Conservation (phyloP, 2,888 invertebrate genomes). For the Mimachlamys varia region DNA sequence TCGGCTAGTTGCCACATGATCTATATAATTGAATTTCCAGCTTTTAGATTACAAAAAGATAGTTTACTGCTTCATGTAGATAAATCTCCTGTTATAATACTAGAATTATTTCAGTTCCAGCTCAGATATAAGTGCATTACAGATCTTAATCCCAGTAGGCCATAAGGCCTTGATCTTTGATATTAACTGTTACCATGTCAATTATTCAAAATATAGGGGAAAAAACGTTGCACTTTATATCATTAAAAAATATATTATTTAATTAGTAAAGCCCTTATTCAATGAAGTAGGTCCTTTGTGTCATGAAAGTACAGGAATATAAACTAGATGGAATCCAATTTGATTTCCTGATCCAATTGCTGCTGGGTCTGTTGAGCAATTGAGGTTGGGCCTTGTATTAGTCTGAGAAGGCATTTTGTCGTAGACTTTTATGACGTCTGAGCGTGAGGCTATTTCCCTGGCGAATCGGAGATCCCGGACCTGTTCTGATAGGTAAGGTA, state of each 20-base stretch:
- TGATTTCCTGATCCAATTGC: background rate
- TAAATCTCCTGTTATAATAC: no score
- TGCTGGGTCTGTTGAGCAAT: background rate
- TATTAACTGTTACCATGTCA: background rate
- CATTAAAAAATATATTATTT: background rate
- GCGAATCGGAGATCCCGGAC: background rate
- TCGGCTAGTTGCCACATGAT: no score
- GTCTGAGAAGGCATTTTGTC: background rate
- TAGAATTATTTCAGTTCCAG: no score
- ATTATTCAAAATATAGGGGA: background rate
- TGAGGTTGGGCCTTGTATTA: background rate
- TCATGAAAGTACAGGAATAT: background rate
- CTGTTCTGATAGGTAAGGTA: background rate
- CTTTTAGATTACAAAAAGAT: no score
- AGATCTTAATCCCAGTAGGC: background rate
- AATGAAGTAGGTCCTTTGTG: background rate
- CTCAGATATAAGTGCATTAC: no score
- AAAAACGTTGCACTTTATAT: background rate
- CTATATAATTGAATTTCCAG: no score
- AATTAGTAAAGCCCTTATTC: background rate
- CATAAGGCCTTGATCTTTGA: background rate
- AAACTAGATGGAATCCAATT: background rate
- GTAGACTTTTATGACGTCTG: conserved; percentile 23
- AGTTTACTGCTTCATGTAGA: no score
- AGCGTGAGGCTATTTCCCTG: conserved; percentile 4